Evolutionary conservation across 2,888 invertebrate genomes (phyloP).

Genomic region (Morinoia aosen): DNA sequence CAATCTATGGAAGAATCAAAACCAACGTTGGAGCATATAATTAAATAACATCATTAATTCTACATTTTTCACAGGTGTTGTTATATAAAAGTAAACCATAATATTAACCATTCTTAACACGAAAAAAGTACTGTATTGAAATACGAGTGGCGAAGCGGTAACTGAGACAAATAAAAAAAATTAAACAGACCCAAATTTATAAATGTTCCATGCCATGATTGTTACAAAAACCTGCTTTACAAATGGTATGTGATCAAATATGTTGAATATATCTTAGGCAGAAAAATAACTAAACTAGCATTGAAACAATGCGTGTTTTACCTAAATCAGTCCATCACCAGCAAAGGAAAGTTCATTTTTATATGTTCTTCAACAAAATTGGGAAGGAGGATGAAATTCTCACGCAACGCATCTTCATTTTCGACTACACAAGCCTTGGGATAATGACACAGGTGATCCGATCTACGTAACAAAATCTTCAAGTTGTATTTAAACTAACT

Average conservation of each 20-base stretch:
- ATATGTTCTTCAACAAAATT: neutral
- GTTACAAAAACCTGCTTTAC: too few relatives aligned
- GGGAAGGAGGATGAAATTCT: neutral
- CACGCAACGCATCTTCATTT: neutral
- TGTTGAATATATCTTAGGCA: too few relatives aligned
- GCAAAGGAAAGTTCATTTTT: neutral
- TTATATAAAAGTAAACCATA: neutral
- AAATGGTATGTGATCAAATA: too few relatives aligned
- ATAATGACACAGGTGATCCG: neutral
- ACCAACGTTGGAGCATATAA: neutral
- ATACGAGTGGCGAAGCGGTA: neutral
- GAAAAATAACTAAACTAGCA: too few relatives aligned
- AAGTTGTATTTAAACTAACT: neutral
- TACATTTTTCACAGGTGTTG: neutral
- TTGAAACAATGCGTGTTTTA: too few relatives aligned
- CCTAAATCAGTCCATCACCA: neutral
- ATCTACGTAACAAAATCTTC: neutral
- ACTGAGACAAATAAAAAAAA: neutral
- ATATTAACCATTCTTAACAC: neutral
- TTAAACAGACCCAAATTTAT: neutral
- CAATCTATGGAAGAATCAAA: neutral
- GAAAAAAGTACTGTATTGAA: neutral
- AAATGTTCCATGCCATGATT: neutral
- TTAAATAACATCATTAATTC: neutral
- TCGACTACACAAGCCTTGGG: neutral